Evolutionary conservation across 2,888 invertebrate genomes (phyloP), one percentile per base, ranked within the genome.

Genomic region (Kuschelorhynchus macadamiae): DNA sequence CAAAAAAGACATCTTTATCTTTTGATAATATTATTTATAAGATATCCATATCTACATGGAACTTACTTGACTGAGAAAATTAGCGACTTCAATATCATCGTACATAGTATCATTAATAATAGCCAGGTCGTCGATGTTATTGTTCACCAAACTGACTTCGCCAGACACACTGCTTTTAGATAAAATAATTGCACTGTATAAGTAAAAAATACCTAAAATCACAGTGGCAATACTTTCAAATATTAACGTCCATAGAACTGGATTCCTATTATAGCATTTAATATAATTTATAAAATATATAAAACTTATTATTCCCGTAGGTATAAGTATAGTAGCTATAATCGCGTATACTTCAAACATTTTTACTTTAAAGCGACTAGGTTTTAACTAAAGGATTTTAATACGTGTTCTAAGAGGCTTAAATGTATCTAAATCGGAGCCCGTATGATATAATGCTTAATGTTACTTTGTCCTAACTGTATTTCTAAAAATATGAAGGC

Each of bases 261-360:
- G 32, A 17, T 52, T 42, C 8, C 52, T 50, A 9, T 16, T 44
- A 16, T 16, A 12, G 11, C 11, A 12, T 33, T 67, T 50, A 9
- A 25, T 14, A 11, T 57, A 33, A 32, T 52, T 50, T 11, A 68
- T 4, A 32, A 63, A 52, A 46, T 63, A 57, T 0, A 42, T 8
- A 32, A 64, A 14, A 25, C 42, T 39, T 20, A 60, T 21, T 8
- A 64, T n/a, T 0, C 69, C 64, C 11, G 64, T 42, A n/a, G 60
- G 55, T 49, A 69, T 4, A 36, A 69, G 32, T 16, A 69, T 17
- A 8, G 33, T 21, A 2, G 69, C 60, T 8, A 33, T 36, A n/a
- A 50, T 36, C 14, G 63, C 63, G 30, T 69, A 69, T 11, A 69
- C 18, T 56, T 69, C 60, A 21, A 60, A 64, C 69, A 69, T 69